Evolutionary conservation across 2,888 invertebrate genomes (phyloP).

Genomic region (Fabriciana adippe): DNA sequence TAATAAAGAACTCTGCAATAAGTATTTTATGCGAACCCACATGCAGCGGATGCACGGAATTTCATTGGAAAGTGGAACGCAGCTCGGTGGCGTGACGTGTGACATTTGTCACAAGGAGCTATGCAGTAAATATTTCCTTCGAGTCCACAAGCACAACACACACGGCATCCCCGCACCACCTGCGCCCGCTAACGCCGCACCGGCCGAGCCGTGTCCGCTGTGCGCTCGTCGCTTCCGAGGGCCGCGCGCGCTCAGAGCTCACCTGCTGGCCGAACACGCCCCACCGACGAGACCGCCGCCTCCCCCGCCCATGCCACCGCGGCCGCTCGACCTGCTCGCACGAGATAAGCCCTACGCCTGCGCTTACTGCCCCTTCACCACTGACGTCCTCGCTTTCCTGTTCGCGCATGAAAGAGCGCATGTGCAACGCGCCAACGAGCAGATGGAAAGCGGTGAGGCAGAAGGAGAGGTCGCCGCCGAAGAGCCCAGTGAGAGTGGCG

Average conservation of each 20-base stretch:
- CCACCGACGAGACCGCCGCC: constrained; percentile 75
- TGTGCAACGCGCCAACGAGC: constrained; percentile 61
- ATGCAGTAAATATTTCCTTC: constrained; percentile 98
- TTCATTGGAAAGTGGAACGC: constrained; percentile 95
- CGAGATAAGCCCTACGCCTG: constrained; percentile 91
- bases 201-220: constrained; percentile 86
- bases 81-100: constrained; percentile 96
- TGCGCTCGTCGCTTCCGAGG: constrained; percentile 94
- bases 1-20: constrained; percentile 99
- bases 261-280: constrained; percentile 93
- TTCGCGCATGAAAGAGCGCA: constrained; percentile 96
- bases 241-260: constrained; percentile 93
- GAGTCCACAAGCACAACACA: constrained; percentile 98
- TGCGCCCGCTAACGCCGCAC: constrained; percentile 76
- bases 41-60: constrained; percentile 99
- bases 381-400: constrained; percentile 93
- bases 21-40: constrained; percentile 99
- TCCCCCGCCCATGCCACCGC: constrained; percentile 66
- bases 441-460: constrained; percentile 45
- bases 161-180: constrained; percentile 97
- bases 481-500: constrained; percentile 69
- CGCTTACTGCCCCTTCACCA: constrained; percentile 94
- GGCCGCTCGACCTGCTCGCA: constrained; percentile 82
- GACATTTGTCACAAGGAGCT: constrained; percentile 99
- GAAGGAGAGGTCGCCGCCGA: constrained; percentile 50